phyloP scores from a whole-genome alignment of 1,140 invertebrate species.

The Drosophila ambigua region DNA sequence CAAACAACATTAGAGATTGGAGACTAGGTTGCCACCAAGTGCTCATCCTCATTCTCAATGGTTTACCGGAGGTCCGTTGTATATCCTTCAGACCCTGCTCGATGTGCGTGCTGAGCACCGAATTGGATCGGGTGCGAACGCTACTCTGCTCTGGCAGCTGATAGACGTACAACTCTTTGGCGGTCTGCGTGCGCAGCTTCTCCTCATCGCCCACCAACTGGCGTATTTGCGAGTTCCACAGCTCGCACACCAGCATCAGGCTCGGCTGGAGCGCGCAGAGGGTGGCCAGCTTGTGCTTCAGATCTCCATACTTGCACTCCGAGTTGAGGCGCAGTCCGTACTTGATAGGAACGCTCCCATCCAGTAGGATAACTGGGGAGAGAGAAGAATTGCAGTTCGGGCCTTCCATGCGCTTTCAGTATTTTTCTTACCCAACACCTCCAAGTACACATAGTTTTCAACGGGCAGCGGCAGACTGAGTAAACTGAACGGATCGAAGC shows the following conservation, averaged over 20 bases:
- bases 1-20: background rate
- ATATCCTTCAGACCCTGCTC: slow-evolving; percentile 83
- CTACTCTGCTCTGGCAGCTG: slow-evolving; percentile 78
- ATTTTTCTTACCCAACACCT: slow-evolving; percentile 87
- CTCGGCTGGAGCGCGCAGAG: slow-evolving; percentile 87
- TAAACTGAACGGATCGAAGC: slow-evolving; percentile 95
- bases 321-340: slow-evolving; percentile 92
- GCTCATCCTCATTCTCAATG: background rate
- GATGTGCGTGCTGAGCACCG: slow-evolving; percentile 75
- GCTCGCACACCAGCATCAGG: slow-evolving; percentile 88
- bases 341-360: slow-evolving; percentile 91
- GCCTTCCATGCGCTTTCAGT: slow-evolving; percentile 15
- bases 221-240: slow-evolving; percentile 88
- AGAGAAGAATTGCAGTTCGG: background rate
- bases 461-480: slow-evolving; percentile 93
- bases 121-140: slow-evolving; percentile 66
- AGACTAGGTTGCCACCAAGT: no score
- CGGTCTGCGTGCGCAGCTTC: slow-evolving; percentile 77
- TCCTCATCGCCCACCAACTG: slow-evolving; percentile 83
- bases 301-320: slow-evolving; percentile 89
- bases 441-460: slow-evolving; percentile 89
- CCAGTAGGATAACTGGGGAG: slow-evolving; percentile 87
- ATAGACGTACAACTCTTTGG: slow-evolving; percentile 81
- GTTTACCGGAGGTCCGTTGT: slow-evolving; percentile 74
- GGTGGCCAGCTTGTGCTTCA: slow-evolving; percentile 89